Conservation (phyloP, 2,797 vertebrate species). For the Lagocephalus sceleratus region DNA sequence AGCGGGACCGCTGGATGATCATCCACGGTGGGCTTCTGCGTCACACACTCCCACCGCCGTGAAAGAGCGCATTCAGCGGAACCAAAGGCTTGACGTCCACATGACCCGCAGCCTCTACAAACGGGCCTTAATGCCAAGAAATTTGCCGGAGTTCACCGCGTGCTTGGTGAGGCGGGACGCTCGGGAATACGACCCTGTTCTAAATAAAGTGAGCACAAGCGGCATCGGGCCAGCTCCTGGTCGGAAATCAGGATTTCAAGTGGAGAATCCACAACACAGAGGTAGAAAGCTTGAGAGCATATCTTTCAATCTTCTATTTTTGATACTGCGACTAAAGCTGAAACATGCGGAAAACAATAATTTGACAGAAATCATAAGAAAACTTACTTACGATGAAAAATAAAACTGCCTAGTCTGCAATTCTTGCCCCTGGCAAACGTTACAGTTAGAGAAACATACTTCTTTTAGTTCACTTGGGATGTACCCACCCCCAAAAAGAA, state of each 20-base stretch:
- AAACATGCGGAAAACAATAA: too few species aligned
- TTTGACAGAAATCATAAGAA: too few species aligned
- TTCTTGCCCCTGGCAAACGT: too few species aligned
- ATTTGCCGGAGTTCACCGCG: constrained; percentile 9
- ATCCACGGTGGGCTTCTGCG: constrained; percentile 39
- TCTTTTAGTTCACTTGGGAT: too few species aligned
- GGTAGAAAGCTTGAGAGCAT: too few species aligned
- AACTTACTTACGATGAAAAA: too few species aligned
- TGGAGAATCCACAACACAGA: background rate
- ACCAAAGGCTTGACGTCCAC: constrained; percentile 42
- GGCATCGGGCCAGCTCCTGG: constrained; percentile 11
- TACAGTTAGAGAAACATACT: too few species aligned
- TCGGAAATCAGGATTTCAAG: constrained; percentile 20
- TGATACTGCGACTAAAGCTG: too few species aligned
- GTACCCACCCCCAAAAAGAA: too few species aligned
- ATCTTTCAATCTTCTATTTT: too few species aligned
- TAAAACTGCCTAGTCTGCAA: too few species aligned
- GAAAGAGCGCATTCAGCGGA: constrained; percentile 68
- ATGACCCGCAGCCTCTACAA: constrained; percentile 48
- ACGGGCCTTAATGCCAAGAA: constrained; percentile 14
- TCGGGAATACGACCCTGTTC: background rate
- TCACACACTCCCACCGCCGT: constrained; percentile 49
- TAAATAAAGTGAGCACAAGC: too few species aligned
- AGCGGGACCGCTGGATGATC: constrained; percentile 22
- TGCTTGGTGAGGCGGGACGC: constrained; percentile 22